Evolutionary conservation across 2,888 invertebrate species (phyloP).

Genomic region (Nymphalis c-album): DNA sequence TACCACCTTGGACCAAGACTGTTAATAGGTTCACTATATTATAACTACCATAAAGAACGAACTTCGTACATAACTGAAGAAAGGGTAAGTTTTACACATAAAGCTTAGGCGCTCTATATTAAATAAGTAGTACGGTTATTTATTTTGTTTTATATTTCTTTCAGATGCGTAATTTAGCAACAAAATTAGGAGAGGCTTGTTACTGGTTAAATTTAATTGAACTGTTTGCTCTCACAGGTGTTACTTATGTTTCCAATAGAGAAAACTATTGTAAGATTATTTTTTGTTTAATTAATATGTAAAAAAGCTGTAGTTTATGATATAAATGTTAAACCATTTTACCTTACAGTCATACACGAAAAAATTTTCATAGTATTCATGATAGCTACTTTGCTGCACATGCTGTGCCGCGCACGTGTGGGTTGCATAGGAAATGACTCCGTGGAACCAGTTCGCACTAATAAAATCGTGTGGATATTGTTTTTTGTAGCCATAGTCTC

Average conservation of each 20-base stretch:
- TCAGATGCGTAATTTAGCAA: conserved; percentile 76
- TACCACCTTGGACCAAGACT: conserved; percentile 95
- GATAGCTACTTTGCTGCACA: conserved; percentile 90
- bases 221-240: conserved; percentile 92
- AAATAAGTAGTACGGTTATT: background rate
- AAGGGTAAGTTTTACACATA: conserved; percentile 59
- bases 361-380: conserved; percentile 95
- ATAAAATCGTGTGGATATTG: conserved; percentile 84
- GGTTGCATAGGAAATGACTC: conserved; percentile 67
- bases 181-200: conserved; percentile 85
- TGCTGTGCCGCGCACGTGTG: conserved; percentile 82
- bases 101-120: background rate
- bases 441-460: conserved; percentile 83
- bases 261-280: conserved; percentile 95
- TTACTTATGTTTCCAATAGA: conserved; percentile 95
- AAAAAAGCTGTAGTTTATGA: no score
- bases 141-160: conserved; percentile 43
- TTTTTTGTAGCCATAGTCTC: conserved; percentile 89
- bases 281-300: background rate
- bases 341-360: conserved; percentile 90
- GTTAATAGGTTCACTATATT: conserved; percentile 92
- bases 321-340: background rate
- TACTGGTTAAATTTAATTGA: conserved; percentile 93
- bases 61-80: conserved; percentile 81
- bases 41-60: conserved; percentile 88